These are phyloP conservation scores for Sparus aurata DNA, from an alignment of 2,797 vertebrate genomes.

Conservation along the genomic window DNA sequence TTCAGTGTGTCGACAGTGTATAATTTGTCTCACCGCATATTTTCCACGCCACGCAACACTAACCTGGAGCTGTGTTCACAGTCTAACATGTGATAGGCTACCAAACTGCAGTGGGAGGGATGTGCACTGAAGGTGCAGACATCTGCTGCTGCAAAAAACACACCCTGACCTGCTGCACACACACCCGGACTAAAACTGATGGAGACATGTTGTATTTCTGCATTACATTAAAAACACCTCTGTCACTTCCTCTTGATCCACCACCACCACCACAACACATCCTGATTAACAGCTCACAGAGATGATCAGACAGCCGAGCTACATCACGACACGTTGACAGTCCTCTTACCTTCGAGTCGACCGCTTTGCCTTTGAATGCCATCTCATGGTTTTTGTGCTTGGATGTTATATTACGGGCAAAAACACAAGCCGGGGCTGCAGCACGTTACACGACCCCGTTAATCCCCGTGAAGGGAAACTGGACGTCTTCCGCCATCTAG, in stretches of 20 bases:
- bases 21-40: not conserved
- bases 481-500: conserved; percentile 73
- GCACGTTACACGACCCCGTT: conserved; percentile 51
- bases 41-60: conserved; percentile 25
- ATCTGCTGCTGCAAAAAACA: not conserved
- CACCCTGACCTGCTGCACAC: not conserved
- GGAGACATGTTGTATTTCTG: not conserved
- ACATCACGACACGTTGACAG: not conserved
- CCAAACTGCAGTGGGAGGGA: conserved; percentile 32
- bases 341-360: conserved; percentile 83
- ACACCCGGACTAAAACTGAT: not conserved
- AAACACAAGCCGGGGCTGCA: conserved; percentile 47
- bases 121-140: conserved; percentile 6
- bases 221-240: not conserved
- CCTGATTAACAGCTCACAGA: conserved; percentile 9
- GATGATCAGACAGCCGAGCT: not conserved
- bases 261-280: not conserved
- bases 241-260: not conserved
- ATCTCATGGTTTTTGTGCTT: conserved; percentile 78
- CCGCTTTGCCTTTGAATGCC: conserved; percentile 83
- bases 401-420: conserved; percentile 36
- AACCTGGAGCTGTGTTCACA: conserved; percentile 32
- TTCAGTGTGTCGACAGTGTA: too few relatives aligned
- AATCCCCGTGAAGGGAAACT: conserved; percentile 57
- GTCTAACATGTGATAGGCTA: conserved; percentile 29